These are phyloP conservation scores for Cyclopterus lumpus DNA, from an alignment of 2,797 vertebrate species.

Conservation along the genomic window DNA sequence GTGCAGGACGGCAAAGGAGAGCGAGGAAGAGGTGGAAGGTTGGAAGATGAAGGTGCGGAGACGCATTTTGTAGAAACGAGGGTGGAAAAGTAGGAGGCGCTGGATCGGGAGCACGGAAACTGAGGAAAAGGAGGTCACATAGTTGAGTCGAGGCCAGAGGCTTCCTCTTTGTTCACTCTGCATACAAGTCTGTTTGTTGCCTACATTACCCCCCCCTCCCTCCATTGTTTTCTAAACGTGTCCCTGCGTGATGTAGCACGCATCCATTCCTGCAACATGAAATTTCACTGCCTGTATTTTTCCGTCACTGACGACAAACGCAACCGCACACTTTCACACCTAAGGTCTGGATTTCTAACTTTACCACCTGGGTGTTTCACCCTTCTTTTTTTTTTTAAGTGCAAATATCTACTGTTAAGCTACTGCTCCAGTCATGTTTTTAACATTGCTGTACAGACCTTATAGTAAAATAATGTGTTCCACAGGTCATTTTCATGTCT, in stretches of 20 bases:
- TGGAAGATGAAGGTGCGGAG: background rate
- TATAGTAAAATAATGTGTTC: background rate
- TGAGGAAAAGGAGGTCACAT: conserved; percentile 39
- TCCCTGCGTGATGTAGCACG: conserved; percentile 20
- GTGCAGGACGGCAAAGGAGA: background rate
- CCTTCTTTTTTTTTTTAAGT: background rate
- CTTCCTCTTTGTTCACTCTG: conserved; percentile 16
- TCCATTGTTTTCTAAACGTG: conserved; percentile 55
- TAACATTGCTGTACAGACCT: background rate
- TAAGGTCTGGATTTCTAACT: background rate
- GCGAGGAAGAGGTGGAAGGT: conserved; percentile 17
- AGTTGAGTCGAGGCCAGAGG: conserved; percentile 55
- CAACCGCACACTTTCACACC: background rate
- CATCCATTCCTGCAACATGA: background rate
- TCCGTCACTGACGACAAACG: background rate
- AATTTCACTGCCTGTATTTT: conserved; percentile 18
- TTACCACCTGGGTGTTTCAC: too few relatives aligned
- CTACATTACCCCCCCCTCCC: background rate
- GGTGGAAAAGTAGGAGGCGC: background rate
- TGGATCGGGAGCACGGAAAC: background rate
- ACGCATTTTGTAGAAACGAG: background rate
- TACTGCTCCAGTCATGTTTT: background rate
- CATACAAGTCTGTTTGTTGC: conserved; percentile 37
- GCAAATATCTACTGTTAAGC: background rate
- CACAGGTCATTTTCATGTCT: background rate